These are phyloP conservation scores for Acanthis flammea DNA, from an alignment of 2,797 vertebrate species.

Conservation along the genomic window DNA sequence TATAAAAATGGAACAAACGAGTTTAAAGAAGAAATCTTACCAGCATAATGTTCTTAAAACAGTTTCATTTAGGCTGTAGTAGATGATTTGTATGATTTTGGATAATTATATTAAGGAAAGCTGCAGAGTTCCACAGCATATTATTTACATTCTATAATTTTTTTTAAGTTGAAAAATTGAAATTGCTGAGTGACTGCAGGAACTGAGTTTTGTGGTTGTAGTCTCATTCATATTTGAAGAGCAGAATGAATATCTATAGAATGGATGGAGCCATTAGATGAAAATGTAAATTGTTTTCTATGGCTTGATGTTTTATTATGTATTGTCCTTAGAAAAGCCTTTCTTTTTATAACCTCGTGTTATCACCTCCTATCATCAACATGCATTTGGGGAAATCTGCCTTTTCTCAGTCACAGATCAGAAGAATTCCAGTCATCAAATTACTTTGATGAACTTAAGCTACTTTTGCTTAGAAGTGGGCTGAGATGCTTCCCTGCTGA, in stretches of 20 bases:
- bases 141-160: background rate
- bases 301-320: background rate
- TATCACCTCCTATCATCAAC: background rate
- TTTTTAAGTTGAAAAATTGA: background rate
- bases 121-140: background rate
- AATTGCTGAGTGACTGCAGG: background rate
- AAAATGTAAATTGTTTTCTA: background rate
- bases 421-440: background rate
- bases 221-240: background rate
- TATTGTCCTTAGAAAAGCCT: background rate
- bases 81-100: background rate
- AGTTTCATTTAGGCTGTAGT: background rate
- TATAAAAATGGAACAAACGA: background rate
- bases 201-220: background rate
- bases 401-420: background rate
- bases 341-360: background rate
- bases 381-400: background rate
- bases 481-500: background rate
- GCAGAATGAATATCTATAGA: background rate
- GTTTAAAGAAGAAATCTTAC: background rate
- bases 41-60: background rate
- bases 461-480: background rate
- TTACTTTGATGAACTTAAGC: slow-evolving; percentile 12
- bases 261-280: background rate
- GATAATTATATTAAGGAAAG: background rate